Conservation (phyloP, 2,888 invertebrate species). For the Euproctis similis region DNA sequence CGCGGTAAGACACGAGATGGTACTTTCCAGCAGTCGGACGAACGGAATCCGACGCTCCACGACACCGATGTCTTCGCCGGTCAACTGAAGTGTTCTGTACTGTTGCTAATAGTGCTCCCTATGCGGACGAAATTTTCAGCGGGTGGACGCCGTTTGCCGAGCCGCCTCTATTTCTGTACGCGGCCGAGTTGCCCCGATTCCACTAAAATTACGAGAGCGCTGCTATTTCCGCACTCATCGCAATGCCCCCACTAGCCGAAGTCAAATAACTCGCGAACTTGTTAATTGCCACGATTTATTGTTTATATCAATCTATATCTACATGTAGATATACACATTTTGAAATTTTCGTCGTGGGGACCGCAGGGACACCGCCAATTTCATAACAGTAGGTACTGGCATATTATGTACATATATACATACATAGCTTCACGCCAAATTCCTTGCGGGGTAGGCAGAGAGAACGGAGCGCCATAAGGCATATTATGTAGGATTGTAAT, state of each 20-base stretch:
- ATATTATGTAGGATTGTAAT: too few relatives aligned
- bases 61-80: constrained; percentile 18
- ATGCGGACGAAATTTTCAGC: constrained; percentile 71
- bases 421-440: too few relatives aligned
- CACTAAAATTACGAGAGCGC: constrained; percentile 72
- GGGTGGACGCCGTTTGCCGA: constrained; percentile 55
- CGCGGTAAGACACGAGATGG: constrained; percentile 30
- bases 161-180: constrained; percentile 68
- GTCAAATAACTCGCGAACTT: constrained; percentile 52
- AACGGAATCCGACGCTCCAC: constrained; percentile 12
- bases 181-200: constrained; percentile 74
- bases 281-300: constrained; percentile 4
- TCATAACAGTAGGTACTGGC: too few relatives aligned
- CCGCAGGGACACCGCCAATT: too few relatives aligned
- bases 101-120: constrained; percentile 63
- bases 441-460: too few relatives aligned
- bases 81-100: constrained; percentile 19
- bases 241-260: constrained; percentile 48
- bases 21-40: constrained; percentile 14
- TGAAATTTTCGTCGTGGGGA: too few relatives aligned
- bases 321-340: too few relatives aligned
- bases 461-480: too few relatives aligned
- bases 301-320: too few relatives aligned
- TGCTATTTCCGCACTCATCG: constrained; percentile 72
- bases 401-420: too few relatives aligned